Evolutionary conservation across 2,888 invertebrate species (phyloP), one percentile per base, ranked within the genome.

Genomic region (Ceratothoa steindachneri): DNA sequence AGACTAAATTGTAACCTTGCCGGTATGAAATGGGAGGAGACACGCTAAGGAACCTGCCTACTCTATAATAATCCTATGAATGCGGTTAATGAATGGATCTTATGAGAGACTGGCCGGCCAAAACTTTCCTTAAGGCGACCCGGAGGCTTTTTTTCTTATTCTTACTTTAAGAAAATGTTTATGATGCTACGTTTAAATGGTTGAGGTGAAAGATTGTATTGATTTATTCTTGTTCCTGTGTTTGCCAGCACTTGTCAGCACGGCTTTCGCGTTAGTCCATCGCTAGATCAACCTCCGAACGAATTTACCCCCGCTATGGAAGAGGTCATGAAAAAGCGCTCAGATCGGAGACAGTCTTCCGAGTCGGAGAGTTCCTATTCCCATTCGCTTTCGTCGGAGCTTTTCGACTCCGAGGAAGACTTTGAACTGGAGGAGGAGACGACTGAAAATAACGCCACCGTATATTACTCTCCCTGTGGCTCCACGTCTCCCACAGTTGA

Each of bases 231-330:
- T n/a, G n/a, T n/a, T n/a, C n/a, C n/a, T 41, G 5, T 41, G n/a
- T 30, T 41, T 41, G 19, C 27, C 19, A 31, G 41, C n/a, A 27
- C 19, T 41, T 41, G 51, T 19, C 22, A 66, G 30, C 51, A 71
- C 66, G n/a, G 66, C 24, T 28, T 64, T 51, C 22, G 30, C 52
- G 27, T 64, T 24, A 3, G 27, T 19, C 71, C 71, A 0, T 31
- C 41, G 5, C 27, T 51, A 19, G 66, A 30, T 51, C 24, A 41
- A 1, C 51, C 71, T 2, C 71, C 66, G 5, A 66, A 28, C 24
- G 53, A 71, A 19, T 22, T 71, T 3, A 71, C 71, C 5, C 71
- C 71, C 5, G 66, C 65, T 5, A 71, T 71, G 71, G 71, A 71
- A 28, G 66, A 60, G 3, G 52, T 71, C 9, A 66, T 71, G 27